Evolutionary conservation across 2,797 vertebrate species (phyloP).

Genomic region (Luscinia luscinia): DNA sequence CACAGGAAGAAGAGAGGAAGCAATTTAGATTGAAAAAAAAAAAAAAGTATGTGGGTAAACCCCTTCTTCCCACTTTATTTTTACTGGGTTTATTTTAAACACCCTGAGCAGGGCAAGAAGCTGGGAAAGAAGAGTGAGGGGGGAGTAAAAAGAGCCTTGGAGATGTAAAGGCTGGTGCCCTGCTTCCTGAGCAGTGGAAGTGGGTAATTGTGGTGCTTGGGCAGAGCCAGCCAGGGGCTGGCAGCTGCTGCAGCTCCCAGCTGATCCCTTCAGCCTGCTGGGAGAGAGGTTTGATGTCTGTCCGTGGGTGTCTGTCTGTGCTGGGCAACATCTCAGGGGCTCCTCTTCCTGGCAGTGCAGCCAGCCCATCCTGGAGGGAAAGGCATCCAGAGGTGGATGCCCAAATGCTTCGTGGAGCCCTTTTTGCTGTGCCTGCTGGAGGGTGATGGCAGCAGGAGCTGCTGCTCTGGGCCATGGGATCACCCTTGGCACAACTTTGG

Average conservation of each 20-base stretch:
- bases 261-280: neutral
- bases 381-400: accelerated
- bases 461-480: neutral
- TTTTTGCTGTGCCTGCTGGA: neutral
- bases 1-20: neutral
- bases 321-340: accelerated
- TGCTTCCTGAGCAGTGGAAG: neutral
- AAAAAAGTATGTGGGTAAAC: neutral
- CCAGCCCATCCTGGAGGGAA: neutral
- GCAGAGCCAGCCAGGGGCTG: accelerated
- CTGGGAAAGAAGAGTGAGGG: neutral
- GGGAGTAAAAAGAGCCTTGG: neutral
- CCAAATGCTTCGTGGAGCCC: accelerated
- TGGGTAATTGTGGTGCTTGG: neutral
- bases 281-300: neutral
- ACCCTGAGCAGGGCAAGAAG: neutral
- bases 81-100: neutral
- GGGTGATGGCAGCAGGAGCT: neutral
- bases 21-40: neutral
- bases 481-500: neutral
- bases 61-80: neutral
- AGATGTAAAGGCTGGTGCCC: neutral
- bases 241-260: neutral
- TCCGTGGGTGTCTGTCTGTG: accelerated
- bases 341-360: neutral